Conservation (phyloP, 2,888 invertebrate species). For the Drosophila greeni region DNA sequence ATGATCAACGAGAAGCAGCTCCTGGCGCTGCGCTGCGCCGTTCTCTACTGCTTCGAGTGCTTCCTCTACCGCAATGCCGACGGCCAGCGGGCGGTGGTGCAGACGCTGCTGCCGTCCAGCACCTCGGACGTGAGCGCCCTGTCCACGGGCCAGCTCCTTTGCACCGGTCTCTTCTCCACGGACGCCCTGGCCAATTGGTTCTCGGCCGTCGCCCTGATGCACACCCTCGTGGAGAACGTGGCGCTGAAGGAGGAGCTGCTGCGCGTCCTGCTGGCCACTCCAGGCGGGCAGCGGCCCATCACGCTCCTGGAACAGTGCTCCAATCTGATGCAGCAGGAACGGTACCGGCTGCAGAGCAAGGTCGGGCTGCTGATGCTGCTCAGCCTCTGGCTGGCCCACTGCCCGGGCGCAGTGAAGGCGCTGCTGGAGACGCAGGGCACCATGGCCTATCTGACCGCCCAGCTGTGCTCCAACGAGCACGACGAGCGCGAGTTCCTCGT, state of each 20-base stretch:
- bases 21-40: conserved; percentile 92
- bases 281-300: conserved; percentile 90
- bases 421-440: conserved; percentile 89
- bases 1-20: conserved; percentile 99
- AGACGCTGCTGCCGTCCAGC: conserved; percentile 93
- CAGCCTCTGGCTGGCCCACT: conserved; percentile 91
- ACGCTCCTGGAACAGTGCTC: conserved; percentile 94
- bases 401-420: conserved; percentile 89
- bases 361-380: conserved; percentile 95
- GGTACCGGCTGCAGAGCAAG: conserved; percentile 84
- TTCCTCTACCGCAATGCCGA: conserved; percentile 95
- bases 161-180: conserved; percentile 92
- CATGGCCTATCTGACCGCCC: conserved; percentile 90
- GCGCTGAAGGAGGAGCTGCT: conserved; percentile 93
- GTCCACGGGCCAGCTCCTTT: conserved; percentile 92
- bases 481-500: conserved; percentile 94
- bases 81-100: conserved; percentile 92
- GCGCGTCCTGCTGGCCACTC: conserved; percentile 92
- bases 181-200: conserved; percentile 97
- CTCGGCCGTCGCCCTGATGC: conserved; percentile 93
- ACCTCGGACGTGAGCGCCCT: conserved; percentile 85
- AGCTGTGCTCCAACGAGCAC: conserved; percentile 89
- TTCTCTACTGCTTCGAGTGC: conserved; percentile 98
- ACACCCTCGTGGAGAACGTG: conserved; percentile 91
- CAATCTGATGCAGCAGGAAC: conserved; percentile 88